Percentiles rank a stretch among this genome's conserved stretches.
phyloP scores from a whole-genome alignment of 2,113 vertebrate genomes.

The Ctenodactylus gundi region DNA sequence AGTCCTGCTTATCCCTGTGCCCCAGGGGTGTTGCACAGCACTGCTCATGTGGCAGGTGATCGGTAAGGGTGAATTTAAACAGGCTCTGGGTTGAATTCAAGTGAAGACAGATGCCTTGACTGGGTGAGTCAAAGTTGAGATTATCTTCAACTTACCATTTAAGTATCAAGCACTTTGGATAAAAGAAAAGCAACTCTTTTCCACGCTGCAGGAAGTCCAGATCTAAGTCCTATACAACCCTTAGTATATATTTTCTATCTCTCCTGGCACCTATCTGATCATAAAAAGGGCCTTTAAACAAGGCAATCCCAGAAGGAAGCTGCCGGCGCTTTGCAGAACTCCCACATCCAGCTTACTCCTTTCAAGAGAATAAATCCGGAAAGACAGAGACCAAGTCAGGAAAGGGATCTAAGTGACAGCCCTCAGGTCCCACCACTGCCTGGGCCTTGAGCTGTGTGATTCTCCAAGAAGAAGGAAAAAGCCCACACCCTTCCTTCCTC shows the following conservation, averaged over 20 bases:
- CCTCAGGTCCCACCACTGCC: background rate
- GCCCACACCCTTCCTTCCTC: background rate
- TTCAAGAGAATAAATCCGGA: conserved; percentile 81
- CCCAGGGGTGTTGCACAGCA: too few species aligned
- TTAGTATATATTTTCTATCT: conserved; percentile 76
- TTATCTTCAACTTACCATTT: conserved; percentile 71
- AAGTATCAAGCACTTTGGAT: conserved; percentile 77
- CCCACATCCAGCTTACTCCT: conserved; percentile 78
- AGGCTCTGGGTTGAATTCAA: background rate
- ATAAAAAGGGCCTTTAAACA: conserved; percentile 80
- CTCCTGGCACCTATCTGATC: conserved; percentile 81
- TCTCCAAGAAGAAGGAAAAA: background rate
- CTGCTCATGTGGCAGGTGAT: background rate
- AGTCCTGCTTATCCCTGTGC: background rate
- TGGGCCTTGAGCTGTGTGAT: background rate
- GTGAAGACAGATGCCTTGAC: conserved; percentile 56
- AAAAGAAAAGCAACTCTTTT: conserved; percentile 78
- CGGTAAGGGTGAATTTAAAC: background rate
- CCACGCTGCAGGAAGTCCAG: conserved; percentile 80
- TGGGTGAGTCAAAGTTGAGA: conserved; percentile 59
- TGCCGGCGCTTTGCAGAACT: conserved; percentile 74
- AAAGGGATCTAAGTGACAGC: background rate
- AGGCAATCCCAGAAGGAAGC: conserved; percentile 77
- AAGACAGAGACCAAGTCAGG: conserved; percentile 59
- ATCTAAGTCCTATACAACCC: conserved; percentile 80